Evolutionary conservation across 1,140 invertebrate genomes (phyloP).

Genomic region (Gyrodactylus salaris): DNA sequence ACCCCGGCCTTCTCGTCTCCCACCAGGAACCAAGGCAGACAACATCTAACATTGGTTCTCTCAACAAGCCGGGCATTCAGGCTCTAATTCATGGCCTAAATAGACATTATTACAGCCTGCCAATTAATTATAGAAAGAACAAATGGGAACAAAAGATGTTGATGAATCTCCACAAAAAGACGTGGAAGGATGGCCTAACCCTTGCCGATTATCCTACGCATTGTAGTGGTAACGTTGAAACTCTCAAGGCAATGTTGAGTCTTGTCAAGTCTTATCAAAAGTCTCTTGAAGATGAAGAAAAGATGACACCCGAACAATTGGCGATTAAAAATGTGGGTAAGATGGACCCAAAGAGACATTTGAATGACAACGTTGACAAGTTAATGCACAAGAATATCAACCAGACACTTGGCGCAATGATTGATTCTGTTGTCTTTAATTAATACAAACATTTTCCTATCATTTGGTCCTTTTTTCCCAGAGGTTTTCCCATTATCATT

Average conservation of each 20-base stretch:
- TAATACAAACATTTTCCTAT: no score
- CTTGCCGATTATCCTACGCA: conserved; percentile 74
- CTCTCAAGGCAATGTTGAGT: conserved; percentile 75
- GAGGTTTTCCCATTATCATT: no score
- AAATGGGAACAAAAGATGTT: conserved; percentile 95
- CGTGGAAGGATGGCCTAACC: conserved; percentile 89
- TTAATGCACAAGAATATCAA: conserved; percentile 94
- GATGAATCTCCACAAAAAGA: conserved; percentile 87
- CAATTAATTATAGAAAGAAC: conserved; percentile 96
- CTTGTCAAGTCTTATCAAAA: conserved; percentile 95
- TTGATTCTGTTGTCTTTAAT: conserved; percentile 82
- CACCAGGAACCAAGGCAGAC: conserved; percentile 93
- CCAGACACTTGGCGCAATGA: conserved; percentile 84
- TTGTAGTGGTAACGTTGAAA: conserved; percentile 45
- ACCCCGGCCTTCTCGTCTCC: conserved; percentile 93
- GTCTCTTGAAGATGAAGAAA: conserved; percentile 87
- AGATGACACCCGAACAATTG: conserved; percentile 95
- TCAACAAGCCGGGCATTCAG: conserved; percentile 92
- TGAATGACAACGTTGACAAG: conserved; percentile 86
- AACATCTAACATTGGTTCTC: conserved; percentile 83
- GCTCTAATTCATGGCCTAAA: conserved; percentile 92
- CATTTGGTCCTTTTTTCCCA: no score
- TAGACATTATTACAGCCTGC: conserved; percentile 94
- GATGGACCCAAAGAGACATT: conserved; percentile 89
- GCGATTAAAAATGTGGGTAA: conserved; percentile 99